Base-by-base conservation (phyloP, 2,797 vertebrate genomes). In the Taeniopygia guttata region DNA sequence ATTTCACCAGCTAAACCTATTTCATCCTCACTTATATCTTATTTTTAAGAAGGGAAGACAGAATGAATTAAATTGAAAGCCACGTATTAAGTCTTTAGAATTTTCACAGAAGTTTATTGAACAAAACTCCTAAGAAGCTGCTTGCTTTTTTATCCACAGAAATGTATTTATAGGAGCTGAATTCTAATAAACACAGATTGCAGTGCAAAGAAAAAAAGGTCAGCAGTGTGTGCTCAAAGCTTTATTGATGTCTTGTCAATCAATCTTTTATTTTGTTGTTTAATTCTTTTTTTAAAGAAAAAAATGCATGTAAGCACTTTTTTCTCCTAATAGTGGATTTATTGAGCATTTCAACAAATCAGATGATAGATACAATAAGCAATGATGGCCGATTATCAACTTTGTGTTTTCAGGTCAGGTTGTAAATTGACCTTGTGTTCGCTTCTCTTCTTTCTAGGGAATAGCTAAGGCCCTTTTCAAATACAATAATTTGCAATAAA, bases 221-320 rank as follows among this genome's bases (percentile, higher is more conserved):
- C 98, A 98, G 87, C 95, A 93, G 96, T 89, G 95, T 96, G 94
- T 96, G 88, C 87, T 68, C 89, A 86, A 55, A 58, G 96, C 96
- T 97, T 98, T 98, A 98, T 98, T 98, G 98, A 98, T 97, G 97
- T 97, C 97, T 96, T 98, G 98, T 98, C 98, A 98, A 98, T 98
- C 98, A 98, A 97, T 97, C 95, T 97, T 96, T 97, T 97, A 97
- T 97, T 97, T 97, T 97, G 97, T 97, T 96, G 95, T 97, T 96
- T 97, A 95, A 94, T 91, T 92, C 90, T 86, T 88, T 94, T 90
- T 79, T 93, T 6, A 5, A 60, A 4, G 2, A 90, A 96, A 95
- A 96, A 98, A 97, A 96, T 95, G 96, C 96, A 82, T 96, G 97
- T 98, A 98, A 98, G 98, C 98, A 98, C 96, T 98, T 98, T 98